These are phyloP conservation scores for Glyptemys insculpta DNA, from an alignment of 2,797 vertebrate genomes.

Conservation along the genomic window DNA sequence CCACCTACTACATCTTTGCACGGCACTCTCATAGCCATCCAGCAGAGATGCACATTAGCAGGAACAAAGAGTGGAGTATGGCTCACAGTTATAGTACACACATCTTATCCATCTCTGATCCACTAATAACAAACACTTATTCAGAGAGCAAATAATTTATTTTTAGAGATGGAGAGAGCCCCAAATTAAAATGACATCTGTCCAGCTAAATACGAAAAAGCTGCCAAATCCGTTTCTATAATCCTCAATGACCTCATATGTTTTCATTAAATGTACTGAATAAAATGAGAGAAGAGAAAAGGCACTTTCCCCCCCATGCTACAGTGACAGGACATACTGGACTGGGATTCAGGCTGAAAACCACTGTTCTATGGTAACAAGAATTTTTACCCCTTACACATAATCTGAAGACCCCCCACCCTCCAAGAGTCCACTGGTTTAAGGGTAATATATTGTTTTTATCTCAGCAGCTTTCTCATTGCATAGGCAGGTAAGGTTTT, in stretches of 20 bases:
- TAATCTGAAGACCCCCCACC: too few species aligned
- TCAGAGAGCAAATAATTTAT: conserved; percentile 64
- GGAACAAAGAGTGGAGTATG: conserved; percentile 23
- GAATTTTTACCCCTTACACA: too few species aligned
- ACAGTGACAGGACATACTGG: conserved; percentile 4
- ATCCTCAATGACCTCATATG: conserved; percentile 66
- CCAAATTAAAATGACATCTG: conserved; percentile 64
- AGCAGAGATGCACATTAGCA: neutral
- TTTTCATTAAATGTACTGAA: conserved; percentile 75
- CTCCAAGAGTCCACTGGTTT: neutral
- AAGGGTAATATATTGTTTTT: neutral
- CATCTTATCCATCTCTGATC: conserved; percentile 44
- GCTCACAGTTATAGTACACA: conserved; percentile 52
- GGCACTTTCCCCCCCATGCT: conserved; percentile 45
- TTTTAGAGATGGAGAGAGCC: conserved; percentile 65
- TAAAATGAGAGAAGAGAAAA: conserved; percentile 62
- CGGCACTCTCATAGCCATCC: neutral
- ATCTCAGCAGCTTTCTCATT: neutral
- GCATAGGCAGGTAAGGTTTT: neutral
- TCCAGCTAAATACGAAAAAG: conserved; percentile 72
- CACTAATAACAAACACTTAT: conserved; percentile 60
- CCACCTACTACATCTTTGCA: neutral
- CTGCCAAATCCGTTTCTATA: conserved; percentile 68
- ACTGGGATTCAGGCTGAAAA: neutral
- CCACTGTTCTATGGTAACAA: neutral